Conservation (phyloP, 2,797 vertebrate species). For the Prionace glauca region DNA sequence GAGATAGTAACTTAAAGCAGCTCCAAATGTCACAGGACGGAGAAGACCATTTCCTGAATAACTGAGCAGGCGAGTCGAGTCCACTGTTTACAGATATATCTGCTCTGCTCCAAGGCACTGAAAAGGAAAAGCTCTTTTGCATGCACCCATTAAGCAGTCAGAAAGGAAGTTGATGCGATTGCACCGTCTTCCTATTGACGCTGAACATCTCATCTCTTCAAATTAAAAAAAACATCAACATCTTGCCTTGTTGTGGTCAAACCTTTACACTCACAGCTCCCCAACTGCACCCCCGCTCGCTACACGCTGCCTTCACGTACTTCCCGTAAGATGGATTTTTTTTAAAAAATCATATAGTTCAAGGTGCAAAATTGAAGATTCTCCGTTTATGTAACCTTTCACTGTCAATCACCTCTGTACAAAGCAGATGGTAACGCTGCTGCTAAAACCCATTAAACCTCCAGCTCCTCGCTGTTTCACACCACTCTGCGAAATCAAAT, state of each 20-base stretch:
- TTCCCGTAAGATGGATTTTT: neutral
- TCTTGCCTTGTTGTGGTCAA: neutral
- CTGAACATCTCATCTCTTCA: neutral
- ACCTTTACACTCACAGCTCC: neutral
- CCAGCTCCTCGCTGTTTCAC: neutral
- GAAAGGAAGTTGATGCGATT: conserved; percentile 22
- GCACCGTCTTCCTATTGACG: neutral
- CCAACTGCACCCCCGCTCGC: neutral
- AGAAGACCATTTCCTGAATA: no score
- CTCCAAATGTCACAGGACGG: neutral
- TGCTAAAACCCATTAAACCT: no score
- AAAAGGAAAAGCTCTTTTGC: neutral
- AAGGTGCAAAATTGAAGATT: neutral
- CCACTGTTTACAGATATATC: neutral
- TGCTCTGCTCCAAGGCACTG: neutral
- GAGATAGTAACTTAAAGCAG: neutral
- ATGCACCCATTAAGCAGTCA: neutral
- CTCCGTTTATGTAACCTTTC: neutral
- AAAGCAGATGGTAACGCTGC: neutral
- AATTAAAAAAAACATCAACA: neutral
- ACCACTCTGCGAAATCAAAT: no score
- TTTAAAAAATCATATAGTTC: neutral
- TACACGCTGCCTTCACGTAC: neutral
- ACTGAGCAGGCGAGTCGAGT: conserved; percentile 31
- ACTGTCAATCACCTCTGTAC: neutral